Conservation (phyloP, 1,140 invertebrate species). For the Pseudachorutes palmiensis region DNA sequence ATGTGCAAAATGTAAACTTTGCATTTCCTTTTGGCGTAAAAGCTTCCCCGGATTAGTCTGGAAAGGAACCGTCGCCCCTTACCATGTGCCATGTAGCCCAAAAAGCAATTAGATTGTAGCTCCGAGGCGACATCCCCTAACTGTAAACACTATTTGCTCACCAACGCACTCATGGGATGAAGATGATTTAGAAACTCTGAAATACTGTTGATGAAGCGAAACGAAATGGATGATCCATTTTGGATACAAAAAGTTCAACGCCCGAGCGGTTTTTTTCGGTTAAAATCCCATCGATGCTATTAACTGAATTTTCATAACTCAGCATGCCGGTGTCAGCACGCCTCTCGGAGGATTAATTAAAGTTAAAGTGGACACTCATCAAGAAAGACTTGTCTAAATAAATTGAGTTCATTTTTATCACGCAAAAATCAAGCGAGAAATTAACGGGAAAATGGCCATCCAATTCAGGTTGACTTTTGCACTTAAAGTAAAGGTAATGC, state of each 20-base stretch:
- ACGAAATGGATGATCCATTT: neutral
- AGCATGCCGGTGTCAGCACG: neutral
- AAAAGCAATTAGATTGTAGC: neutral
- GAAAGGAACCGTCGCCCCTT: neutral
- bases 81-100: neutral
- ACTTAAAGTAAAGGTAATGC: too few species aligned
- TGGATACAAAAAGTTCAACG: neutral
- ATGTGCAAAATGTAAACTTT: too few species aligned
- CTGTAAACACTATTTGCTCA: neutral
- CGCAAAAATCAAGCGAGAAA: neutral
- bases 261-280: neutral
- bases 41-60: too few species aligned
- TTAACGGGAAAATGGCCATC: neutral
- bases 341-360: neutral
- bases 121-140: neutral
- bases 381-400: neutral
- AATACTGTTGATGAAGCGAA: neutral
- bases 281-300: neutral
- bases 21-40: too few species aligned
- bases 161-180: neutral
- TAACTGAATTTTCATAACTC: neutral
- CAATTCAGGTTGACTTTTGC: neutral
- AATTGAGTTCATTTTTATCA: neutral
- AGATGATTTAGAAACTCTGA: neutral
- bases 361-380: neutral